Percentiles rank a stretch among this genome's conserved stretches.
phyloP scores from a whole-genome alignment of 2,113 vertebrate genomes.

The Ia io region DNA sequence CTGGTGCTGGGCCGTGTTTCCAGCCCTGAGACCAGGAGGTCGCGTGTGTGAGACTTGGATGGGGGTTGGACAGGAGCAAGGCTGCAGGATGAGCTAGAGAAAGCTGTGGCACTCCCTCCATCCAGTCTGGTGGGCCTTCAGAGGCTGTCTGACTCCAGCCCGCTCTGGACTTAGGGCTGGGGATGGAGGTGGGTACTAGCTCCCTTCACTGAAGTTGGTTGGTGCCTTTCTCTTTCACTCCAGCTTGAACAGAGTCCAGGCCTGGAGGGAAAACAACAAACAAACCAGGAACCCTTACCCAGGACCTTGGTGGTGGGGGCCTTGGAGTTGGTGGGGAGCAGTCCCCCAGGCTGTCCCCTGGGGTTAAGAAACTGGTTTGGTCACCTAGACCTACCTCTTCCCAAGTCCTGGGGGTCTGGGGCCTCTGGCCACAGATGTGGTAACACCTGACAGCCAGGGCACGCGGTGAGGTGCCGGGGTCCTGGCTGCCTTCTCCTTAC shows the following conservation, averaged over 20 bases:
- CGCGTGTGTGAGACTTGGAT: background rate
- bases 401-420: rapidly evolving
- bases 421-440: background rate
- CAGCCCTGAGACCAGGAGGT: background rate
- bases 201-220: background rate
- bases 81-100: background rate
- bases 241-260: background rate
- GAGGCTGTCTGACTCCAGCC: background rate
- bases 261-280: background rate
- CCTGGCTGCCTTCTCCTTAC: background rate
- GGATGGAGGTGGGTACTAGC: background rate
- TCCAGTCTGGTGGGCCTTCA: background rate
- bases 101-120: background rate
- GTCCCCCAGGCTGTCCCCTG: background rate
- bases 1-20: background rate
- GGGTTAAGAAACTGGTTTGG: background rate
- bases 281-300: background rate
- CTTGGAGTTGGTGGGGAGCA: rapidly evolving
- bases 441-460: no score
- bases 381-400: rapidly evolving
- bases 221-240: background rate
- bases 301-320: background rate
- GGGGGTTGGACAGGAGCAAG: background rate
- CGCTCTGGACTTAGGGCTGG: background rate
- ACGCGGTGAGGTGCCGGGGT: rapidly evolving